Conservation (phyloP, 2,888 invertebrate genomes). For the Microplitis manilae region DNA sequence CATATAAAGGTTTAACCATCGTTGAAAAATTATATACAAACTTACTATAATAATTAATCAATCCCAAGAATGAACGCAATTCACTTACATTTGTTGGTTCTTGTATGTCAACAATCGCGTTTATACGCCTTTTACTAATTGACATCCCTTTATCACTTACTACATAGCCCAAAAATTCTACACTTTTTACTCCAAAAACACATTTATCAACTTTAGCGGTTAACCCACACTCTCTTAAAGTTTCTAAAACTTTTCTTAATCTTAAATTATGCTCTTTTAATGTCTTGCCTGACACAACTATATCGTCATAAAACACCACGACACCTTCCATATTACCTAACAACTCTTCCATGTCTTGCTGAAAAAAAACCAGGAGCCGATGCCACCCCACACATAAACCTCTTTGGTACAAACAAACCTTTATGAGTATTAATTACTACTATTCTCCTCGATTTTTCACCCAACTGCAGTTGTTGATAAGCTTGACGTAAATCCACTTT, state of each 20-base stretch:
- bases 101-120: neutral
- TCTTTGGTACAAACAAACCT: constrained; percentile 55
- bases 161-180: constrained; percentile 7
- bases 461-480: constrained; percentile 61
- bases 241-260: neutral
- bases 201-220: constrained; percentile 1
- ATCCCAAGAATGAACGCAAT: constrained; percentile 8
- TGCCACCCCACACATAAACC: constrained; percentile 31
- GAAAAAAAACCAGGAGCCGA: constrained; percentile 11
- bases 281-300: too few relatives aligned
- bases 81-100: constrained; percentile 9
- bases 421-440: constrained; percentile 62
- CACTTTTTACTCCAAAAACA: neutral
- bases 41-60: constrained; percentile 8
- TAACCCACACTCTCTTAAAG: neutral
- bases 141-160: neutral
- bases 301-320: too few relatives aligned
- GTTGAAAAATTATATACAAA: constrained; percentile 6
- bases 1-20: neutral
- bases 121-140: neutral
- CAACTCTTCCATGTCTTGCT: too few relatives aligned
- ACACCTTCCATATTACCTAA: too few relatives aligned
- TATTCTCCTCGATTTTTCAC: constrained; percentile 56
- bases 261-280: too few relatives aligned
- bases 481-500: constrained; percentile 65